A percentile compares a stretch with the other conserved stretches of the same genome.
Conservation (phyloP, 2,888 invertebrate species). For the Cryptophagus acutangulus region DNA sequence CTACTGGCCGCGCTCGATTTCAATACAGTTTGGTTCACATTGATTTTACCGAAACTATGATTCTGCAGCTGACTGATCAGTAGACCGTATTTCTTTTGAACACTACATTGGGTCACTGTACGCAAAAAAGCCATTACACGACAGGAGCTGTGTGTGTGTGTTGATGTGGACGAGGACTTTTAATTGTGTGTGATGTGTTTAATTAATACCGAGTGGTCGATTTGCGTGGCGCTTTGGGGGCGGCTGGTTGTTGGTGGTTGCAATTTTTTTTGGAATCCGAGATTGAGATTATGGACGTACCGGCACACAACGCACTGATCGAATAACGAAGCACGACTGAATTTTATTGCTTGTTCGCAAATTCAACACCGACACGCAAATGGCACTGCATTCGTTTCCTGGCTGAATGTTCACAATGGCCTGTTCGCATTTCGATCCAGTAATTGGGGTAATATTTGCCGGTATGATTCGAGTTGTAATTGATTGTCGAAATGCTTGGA, state of each 20-base stretch:
- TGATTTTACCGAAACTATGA: slow-evolving; percentile 35
- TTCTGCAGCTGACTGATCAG: slow-evolving; percentile 34
- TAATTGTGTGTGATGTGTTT: no score
- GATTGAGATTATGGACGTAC: no score
- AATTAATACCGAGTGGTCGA: no score
- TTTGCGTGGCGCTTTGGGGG: no score
- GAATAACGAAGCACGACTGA: not conserved
- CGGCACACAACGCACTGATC: not conserved
- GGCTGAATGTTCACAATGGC: not conserved
- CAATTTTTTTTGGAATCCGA: no score
- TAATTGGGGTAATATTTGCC: no score
- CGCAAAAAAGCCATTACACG: slow-evolving; percentile 50
- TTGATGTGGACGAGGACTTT: no score
- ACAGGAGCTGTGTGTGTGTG: no score
- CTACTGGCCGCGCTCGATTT: slow-evolving; percentile 57
- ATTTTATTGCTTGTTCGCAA: not conserved
- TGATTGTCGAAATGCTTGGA: no score
- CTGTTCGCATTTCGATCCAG: no score
- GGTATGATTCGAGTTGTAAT: not conserved
- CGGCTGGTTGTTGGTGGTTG: no score
- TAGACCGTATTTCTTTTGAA: slow-evolving; percentile 45
- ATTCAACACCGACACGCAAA: not conserved
- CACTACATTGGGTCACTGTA: slow-evolving; percentile 46
- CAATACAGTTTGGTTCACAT: slow-evolving; percentile 34
- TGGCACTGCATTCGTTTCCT: not conserved